These are phyloP conservation scores for Sternarchorhynchus goeldii DNA, from an alignment of 2,797 vertebrate genomes.

Conservation along the genomic window DNA sequence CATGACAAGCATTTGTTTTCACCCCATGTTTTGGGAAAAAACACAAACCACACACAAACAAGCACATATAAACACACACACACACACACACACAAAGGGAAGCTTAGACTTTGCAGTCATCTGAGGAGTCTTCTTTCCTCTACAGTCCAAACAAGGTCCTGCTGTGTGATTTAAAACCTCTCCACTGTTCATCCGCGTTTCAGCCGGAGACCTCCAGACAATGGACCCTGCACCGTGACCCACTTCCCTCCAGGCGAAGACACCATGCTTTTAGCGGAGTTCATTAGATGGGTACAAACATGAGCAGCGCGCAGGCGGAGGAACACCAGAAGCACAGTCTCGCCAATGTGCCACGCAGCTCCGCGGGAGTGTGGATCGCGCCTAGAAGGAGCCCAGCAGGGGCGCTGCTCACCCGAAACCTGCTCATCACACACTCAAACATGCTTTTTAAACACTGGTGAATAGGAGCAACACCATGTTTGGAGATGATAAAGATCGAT, in stretches of 20 bases:
- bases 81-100: no score
- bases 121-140: constrained; percentile 2
- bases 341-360: constrained; percentile 53
- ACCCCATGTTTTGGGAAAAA: no score
- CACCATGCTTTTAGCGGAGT: constrained; percentile 43
- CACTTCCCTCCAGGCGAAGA: constrained; percentile 53
- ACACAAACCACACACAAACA: no score
- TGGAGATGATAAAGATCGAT: constrained; percentile 26
- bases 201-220: constrained; percentile 49
- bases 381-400: constrained; percentile 15
- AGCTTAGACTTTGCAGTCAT: constrained; percentile 5
- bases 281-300: constrained; percentile 45
- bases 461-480: constrained; percentile 24
- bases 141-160: constrained; percentile 17
- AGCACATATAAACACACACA: no score
- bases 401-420: constrained; percentile 1
- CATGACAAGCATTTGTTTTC: no score
- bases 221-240: constrained; percentile 48
- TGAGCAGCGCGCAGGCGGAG: constrained; percentile 24
- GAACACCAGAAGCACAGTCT: constrained; percentile 51
- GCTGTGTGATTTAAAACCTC: constrained; percentile 36
- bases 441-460: constrained; percentile 29
- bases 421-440: constrained; percentile 26
- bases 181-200: constrained; percentile 28
- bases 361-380: constrained; percentile 31